A percentile compares a stretch with the other conserved stretches of the same genome.
These are phyloP conservation scores for Microplitis deprimator DNA, from an alignment of 2,888 invertebrate species.

Conservation along the genomic window DNA sequence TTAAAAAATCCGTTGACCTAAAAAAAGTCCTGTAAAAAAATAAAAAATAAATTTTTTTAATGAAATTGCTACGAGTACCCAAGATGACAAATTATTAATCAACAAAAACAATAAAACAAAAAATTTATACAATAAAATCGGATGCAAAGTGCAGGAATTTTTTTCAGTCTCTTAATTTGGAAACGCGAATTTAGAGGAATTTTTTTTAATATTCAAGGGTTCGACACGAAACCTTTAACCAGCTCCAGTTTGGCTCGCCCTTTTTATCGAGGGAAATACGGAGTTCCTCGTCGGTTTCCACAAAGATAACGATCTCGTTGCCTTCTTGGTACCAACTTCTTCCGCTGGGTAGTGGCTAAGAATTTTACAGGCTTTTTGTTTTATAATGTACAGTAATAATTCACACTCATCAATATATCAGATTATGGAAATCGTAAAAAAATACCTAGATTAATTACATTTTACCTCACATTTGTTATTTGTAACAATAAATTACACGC, in stretches of 20 bases:
- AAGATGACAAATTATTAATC: slow-evolving; percentile 6
- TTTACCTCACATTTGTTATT: background rate
- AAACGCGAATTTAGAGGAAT: background rate
- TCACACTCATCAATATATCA: slow-evolving; percentile 1
- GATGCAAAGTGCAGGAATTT: background rate
- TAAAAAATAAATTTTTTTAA: slow-evolving; percentile 34
- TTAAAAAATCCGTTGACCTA: background rate
- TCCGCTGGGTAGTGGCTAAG: slow-evolving; percentile 64
- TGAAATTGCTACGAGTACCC: slow-evolving; percentile 35
- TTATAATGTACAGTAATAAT: background rate
- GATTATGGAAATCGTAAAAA: background rate
- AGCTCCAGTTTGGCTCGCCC: slow-evolving; percentile 78
- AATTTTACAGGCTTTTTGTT: slow-evolving; percentile 38
- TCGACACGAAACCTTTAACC: slow-evolving; percentile 75
- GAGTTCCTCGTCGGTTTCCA: slow-evolving; percentile 77
- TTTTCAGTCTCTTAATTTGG: background rate
- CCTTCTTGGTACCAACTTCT: slow-evolving; percentile 77
- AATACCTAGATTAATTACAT: background rate
- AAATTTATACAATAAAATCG: background rate
- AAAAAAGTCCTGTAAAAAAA: slow-evolving; percentile 32
- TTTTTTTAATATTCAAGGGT: slow-evolving; percentile 10
- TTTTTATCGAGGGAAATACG: slow-evolving; percentile 78
- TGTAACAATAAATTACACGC: background rate
- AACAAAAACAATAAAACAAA: background rate
- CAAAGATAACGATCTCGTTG: slow-evolving; percentile 75